phyloP scores from a whole-genome alignment of 2,888 invertebrate species.

The Drosophila affinis region DNA sequence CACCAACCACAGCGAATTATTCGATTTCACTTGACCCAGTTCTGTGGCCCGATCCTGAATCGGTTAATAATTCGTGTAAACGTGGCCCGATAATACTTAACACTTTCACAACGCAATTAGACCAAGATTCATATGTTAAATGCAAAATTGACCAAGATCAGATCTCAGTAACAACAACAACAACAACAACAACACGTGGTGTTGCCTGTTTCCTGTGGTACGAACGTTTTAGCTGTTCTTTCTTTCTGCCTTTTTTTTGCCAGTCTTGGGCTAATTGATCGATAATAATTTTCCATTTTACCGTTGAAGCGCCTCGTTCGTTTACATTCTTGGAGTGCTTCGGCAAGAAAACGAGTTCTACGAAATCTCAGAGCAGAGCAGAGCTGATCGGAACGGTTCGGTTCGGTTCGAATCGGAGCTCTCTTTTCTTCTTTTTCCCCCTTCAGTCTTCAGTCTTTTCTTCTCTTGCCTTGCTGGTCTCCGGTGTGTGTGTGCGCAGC shows the following conservation, averaged over 20 bases:
- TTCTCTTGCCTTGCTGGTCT: conserved; percentile 17
- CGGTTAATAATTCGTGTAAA: conserved; percentile 32
- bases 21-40: conserved; percentile 32
- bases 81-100: conserved; percentile 63
- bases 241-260: conserved; percentile 57
- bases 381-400: conserved; percentile 27
- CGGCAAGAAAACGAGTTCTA: conserved; percentile 68
- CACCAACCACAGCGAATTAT: not conserved
- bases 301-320: conserved; percentile 80
- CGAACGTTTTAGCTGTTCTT: conserved; percentile 46
- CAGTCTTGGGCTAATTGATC: conserved; percentile 75
- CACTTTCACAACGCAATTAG: conserved; percentile 76
- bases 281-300: conserved; percentile 81
- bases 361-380: conserved; percentile 46
- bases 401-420: conserved; percentile 7
- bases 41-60: conserved; percentile 2
- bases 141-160: conserved; percentile 38
- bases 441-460: not conserved
- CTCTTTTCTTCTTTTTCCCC: conserved; percentile 3
- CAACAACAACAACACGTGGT: conserved; percentile 9
- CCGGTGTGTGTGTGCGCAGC: conserved; percentile 35
- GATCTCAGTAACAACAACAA: conserved; percentile 3
- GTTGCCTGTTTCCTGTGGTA: conserved; percentile 50
- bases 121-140: conserved; percentile 54
- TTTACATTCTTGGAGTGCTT: conserved; percentile 66